Evolutionary conservation across 2,888 invertebrate genomes (phyloP), one percentile per base, ranked within the genome.

Genomic region (Baccha elongata): DNA sequence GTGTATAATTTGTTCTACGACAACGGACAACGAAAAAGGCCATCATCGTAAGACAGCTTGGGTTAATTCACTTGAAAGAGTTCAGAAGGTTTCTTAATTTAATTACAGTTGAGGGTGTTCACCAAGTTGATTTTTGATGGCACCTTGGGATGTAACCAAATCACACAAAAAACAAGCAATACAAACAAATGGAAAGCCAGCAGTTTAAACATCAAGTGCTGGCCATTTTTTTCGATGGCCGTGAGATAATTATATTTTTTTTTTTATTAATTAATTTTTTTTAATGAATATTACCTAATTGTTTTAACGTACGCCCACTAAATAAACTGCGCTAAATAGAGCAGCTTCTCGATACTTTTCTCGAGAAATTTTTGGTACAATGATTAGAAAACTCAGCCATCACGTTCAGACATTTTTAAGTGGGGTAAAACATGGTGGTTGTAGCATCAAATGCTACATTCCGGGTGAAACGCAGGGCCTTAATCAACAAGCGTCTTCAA

Each of bases 61-160:
- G 29, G 7, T 60, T 44, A 60, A 44, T 44, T 60, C 17, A 60
- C 29, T 60, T 29, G 60, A 60, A 60, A 60, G 29, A 44, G 44
- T 44, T 44, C 29, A 60, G 60, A 60, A 50, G 50, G 26, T 15
- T 29, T 53, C 64, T 29, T 55, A 64, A 65, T 69, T 76, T 64
- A 76, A 65, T 76, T 65, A 64, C 23, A n/a, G 42, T 52, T 29
- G 64, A 65, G 37, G 58, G 65, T 76, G 58, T 37, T 37, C 11
- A 3, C 21, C 15, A 35, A 19, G 23, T n/a, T 46, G 17, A 1
- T n/a, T 46, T 46, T 62, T 32, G 5, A 23, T 37, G 3, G 19
- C 26, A 42, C 26, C 11, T 44, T 44, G 0, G 26, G 26, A 44
- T 29, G 37, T 40, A 13, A 40, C 29, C 5, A 42, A 60, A 60